Evolutionary conservation across 1,140 invertebrate species (phyloP).

Genomic region (Drosophila repleta): DNA sequence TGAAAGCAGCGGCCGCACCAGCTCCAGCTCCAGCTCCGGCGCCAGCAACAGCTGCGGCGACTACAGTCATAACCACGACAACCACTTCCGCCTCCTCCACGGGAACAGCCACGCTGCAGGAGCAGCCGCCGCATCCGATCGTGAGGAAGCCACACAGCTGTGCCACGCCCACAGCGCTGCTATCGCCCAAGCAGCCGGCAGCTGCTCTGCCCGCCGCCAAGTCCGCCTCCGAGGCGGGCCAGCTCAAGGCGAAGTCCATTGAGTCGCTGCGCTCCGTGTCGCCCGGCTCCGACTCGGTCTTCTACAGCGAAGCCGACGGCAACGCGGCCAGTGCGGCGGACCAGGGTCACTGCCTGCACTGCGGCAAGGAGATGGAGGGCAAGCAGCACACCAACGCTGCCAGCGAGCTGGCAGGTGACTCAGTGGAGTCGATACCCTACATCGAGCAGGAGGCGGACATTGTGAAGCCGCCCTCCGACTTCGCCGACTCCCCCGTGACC

Average conservation of each 20-base stretch:
- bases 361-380: slow-evolving; percentile 89
- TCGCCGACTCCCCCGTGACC: slow-evolving; percentile 92
- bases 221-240: slow-evolving; percentile 83
- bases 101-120: slow-evolving; percentile 17
- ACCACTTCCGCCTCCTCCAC: slow-evolving; percentile 38
- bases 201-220: slow-evolving; percentile 56
- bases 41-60: slow-evolving; percentile 15
- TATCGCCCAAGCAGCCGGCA: slow-evolving; percentile 56
- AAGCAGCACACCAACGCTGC: slow-evolving; percentile 67
- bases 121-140: not conserved
- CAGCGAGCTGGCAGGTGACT: slow-evolving; percentile 84
- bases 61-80: slow-evolving; percentile 1
- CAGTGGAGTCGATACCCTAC: slow-evolving; percentile 77
- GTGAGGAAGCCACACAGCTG: slow-evolving; percentile 55
- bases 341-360: slow-evolving; percentile 89
- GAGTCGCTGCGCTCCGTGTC: slow-evolving; percentile 93
- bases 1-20: slow-evolving; percentile 12
- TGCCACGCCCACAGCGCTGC: slow-evolving; percentile 59
- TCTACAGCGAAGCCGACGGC: slow-evolving; percentile 91
- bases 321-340: slow-evolving; percentile 65
- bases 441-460: slow-evolving; percentile 87
- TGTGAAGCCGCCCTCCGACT: slow-evolving; percentile 93
- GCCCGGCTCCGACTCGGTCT: slow-evolving; percentile 94
- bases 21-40: slow-evolving; percentile 4
- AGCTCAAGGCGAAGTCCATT: slow-evolving; percentile 92